Conservation (phyloP, 1,140 invertebrate species). For the Brachionus asplanchnoidis region DNA sequence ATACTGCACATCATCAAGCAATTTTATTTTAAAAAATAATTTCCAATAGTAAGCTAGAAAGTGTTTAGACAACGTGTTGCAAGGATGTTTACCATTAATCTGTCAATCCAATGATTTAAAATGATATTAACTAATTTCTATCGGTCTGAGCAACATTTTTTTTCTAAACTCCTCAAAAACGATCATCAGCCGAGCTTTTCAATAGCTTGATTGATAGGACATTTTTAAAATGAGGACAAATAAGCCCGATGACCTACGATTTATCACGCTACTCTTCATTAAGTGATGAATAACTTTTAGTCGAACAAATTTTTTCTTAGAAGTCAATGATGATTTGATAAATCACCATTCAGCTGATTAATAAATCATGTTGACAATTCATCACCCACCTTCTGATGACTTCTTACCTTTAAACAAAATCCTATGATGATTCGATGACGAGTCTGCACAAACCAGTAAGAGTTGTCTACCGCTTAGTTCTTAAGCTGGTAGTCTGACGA, state of each 20-base stretch:
- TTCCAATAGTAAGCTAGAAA: neutral
- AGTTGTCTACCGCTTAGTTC: slow-evolving; percentile 39
- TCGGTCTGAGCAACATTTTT: slow-evolving; percentile 30
- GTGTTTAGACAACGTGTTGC: slow-evolving; percentile 1
- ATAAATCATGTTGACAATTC: slow-evolving; percentile 40
- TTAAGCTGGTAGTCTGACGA: slow-evolving; percentile 33
- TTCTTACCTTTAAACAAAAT: slow-evolving; percentile 6
- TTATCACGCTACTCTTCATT: slow-evolving; percentile 23
- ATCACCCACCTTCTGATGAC: slow-evolving; percentile 42
- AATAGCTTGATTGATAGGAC: slow-evolving; percentile 3
- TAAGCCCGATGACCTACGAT: slow-evolving; percentile 24
- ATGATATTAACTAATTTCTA: slow-evolving; percentile 23
- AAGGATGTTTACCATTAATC: slow-evolving; percentile 32
- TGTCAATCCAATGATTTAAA: slow-evolving; percentile 42
- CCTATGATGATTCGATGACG: slow-evolving; percentile 42
- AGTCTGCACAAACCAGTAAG: slow-evolving; percentile 27
- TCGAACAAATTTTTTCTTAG: slow-evolving; percentile 4
- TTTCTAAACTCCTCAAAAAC: slow-evolving; percentile 7
- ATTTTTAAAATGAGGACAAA: slow-evolving; percentile 31
- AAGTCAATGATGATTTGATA: slow-evolving; percentile 42
- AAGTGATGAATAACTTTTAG: slow-evolving; percentile 37
- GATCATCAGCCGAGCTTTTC: neutral
- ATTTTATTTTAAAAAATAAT: neutral
- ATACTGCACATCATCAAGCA: neutral
- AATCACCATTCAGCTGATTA: slow-evolving; percentile 38